phyloP scores from a whole-genome alignment of 1,140 invertebrate genomes.

The Bicyclus anynana region DNA sequence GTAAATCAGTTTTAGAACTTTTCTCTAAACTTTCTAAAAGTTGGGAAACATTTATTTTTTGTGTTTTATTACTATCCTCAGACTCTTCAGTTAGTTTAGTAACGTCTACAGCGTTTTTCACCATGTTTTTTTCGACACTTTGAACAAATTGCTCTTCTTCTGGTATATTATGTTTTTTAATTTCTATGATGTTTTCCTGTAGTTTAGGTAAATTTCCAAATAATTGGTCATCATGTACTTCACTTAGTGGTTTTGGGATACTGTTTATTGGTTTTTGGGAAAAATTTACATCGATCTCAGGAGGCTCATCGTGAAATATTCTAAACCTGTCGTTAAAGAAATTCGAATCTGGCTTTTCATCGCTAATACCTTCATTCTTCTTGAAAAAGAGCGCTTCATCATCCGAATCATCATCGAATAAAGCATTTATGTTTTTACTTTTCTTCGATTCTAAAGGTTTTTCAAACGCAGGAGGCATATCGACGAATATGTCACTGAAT shows the following conservation, averaged over 20 bases:
- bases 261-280: constrained; percentile 30
- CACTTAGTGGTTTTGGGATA: constrained; percentile 10
- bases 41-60: constrained; percentile 15
- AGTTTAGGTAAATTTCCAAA: not conserved
- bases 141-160: not conserved
- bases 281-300: constrained; percentile 58
- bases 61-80: not conserved
- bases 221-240: constrained; percentile 8
- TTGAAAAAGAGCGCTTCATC: constrained; percentile 65
- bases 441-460: constrained; percentile 60
- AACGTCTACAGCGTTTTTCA: constrained; percentile 1
- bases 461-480: constrained; percentile 56
- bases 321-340: constrained; percentile 41
- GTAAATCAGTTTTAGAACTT: constrained; percentile 5
- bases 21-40: constrained; percentile 3
- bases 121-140: constrained; percentile 4
- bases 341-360: constrained; percentile 43
- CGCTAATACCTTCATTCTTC: constrained; percentile 45
- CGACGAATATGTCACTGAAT: constrained; percentile 50
- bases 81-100: constrained; percentile 14
- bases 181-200: not conserved
- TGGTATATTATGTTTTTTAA: not conserved
- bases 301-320: constrained; percentile 66
- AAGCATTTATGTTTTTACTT: constrained; percentile 64
- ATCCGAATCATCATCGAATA: constrained; percentile 69